Evolutionary conservation across 2,888 invertebrate genomes (phyloP).

Genomic region (Ramazzottius varieornatus): DNA sequence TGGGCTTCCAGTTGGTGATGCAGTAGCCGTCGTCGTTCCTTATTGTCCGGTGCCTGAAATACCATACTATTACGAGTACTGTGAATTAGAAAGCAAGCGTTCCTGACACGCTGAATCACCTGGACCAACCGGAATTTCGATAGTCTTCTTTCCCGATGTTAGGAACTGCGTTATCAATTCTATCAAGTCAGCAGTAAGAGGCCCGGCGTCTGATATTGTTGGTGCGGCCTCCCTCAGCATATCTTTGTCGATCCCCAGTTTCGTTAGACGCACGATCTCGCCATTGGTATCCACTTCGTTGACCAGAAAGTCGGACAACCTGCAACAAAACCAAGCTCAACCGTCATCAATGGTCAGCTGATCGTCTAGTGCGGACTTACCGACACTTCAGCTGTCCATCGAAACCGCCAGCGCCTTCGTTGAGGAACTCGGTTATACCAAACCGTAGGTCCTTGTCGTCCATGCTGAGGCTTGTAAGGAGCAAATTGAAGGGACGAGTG

Average conservation of each 20-base stretch:
- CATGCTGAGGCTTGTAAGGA: too few species aligned
- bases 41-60: neutral
- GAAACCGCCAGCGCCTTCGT: neutral
- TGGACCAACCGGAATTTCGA: too few species aligned
- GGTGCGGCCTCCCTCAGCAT: too few species aligned
- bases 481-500: too few species aligned
- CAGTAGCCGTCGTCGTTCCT: neutral
- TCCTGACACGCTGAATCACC: too few species aligned
- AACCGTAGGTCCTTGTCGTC: neutral
- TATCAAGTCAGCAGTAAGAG: neutral
- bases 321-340: neutral
- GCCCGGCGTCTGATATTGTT: neutral
- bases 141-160: too few species aligned
- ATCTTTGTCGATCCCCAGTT: neutral
- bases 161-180: too few species aligned
- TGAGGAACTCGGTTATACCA: neutral
- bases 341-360: neutral
- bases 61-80: too few species aligned
- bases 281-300: neutral
- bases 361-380: neutral
- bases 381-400: neutral
- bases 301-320: neutral
- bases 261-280: neutral
- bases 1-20: neutral
- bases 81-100: too few species aligned